Evolutionary conservation across 2,113 vertebrate species (phyloP), one percentile per base, ranked within the genome.

Genomic region (Syngnathus typhle): DNA sequence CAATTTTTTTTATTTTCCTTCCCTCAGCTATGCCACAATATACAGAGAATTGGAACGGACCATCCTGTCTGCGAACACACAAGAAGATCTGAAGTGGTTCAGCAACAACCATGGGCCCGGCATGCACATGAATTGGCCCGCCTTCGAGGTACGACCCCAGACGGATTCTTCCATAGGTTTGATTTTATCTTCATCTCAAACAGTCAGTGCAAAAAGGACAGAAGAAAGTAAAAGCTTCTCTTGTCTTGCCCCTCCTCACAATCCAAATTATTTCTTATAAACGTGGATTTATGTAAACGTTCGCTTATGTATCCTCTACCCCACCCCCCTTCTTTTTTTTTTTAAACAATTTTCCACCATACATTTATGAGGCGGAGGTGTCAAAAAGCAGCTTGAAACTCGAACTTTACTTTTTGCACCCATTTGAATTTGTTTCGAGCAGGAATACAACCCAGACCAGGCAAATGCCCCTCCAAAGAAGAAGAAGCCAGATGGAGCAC

Each of bases 21-120:
- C 81, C 74, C 64, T 19, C 88, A 99, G 96, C 90, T 99, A 99
- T 0, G 72, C 90, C 77, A 90, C 90, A 0, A 94, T 96, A 77
- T 99, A 99, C 88, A 93, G 95, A 70, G 96, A 99, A 73, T 88
- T 99, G 88, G 95, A 98, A 83, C 94, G 96, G 81, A 93, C 91
- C 39, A 94, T 99, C 84, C 92, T 95, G 68, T 82, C 84, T 7
- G 91, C 93, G 0, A 97, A 96, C 0, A 94, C 95, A 0, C 96
- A 98, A 88, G 96, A 99, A n/a, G 96, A 99, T 69, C 93, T 99
- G 65, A 93, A 95, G 83, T 99, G 96, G 96, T 99, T 99, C 92
- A 96, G 94, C 83, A 95, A 94, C 89, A 94, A 92, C 87, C 94
- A 93, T 0, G 96, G 96, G 38, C 95, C 96, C 0, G 95, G 88